These are phyloP conservation scores for Eunapius fragilis DNA, from an alignment of 37 sponge, comb jelly and placozoan species.

Conservation along the genomic window DNA sequence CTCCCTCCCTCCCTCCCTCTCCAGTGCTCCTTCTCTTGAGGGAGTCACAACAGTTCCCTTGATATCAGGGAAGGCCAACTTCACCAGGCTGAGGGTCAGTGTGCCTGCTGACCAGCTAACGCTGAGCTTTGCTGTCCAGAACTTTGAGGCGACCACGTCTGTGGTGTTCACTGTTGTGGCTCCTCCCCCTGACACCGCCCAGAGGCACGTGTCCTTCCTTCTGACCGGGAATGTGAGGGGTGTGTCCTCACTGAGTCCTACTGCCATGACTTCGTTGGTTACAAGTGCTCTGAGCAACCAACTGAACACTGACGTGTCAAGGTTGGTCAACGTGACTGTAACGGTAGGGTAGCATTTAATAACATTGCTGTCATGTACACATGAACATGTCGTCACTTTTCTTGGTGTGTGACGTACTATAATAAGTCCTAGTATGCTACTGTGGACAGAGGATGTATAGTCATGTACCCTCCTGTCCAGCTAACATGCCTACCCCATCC, in stretches of 20 bases:
- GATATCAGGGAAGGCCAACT: slow-evolving; percentile 68
- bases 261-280: background rate
- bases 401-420: too few species aligned
- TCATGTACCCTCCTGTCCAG: too few species aligned
- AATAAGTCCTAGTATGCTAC: too few species aligned
- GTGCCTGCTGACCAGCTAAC: slow-evolving; percentile 35
- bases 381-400: too few species aligned
- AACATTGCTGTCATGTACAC: too few species aligned
- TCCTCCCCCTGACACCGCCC: slow-evolving; percentile 37
- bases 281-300: slow-evolving; percentile 1
- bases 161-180: slow-evolving; percentile 45
- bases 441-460: too few species aligned
- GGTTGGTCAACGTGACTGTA: slow-evolving; percentile 38
- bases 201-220: slow-evolving; percentile 39
- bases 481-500: too few species aligned
- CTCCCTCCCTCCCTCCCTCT: background rate
- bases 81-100: slow-evolving; percentile 75
- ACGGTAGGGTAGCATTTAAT: background rate
- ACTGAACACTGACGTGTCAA: slow-evolving; percentile 60
- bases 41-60: slow-evolving; percentile 66
- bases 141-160: slow-evolving; percentile 30
- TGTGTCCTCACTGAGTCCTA: background rate
- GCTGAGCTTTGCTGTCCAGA: slow-evolving; percentile 45
- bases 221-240: slow-evolving; percentile 22
- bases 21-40: background rate